Base-by-base conservation (phyloP, 2,888 invertebrate species). In the Brachypalpus laphriformis region DNA sequence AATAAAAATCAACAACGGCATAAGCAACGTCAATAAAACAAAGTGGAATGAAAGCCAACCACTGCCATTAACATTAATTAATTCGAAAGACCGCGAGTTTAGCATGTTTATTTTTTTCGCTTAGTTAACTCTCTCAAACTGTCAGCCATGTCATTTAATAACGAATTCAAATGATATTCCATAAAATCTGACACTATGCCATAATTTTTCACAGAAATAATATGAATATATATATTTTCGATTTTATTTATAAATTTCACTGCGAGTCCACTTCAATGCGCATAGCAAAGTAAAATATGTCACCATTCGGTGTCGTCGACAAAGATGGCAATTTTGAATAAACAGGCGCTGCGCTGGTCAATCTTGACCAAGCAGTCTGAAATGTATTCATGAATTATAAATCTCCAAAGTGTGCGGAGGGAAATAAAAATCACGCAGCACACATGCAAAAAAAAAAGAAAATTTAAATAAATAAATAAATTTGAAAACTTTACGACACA, bases 381-480 rank as follows among this genome's bases (percentile, higher is more conserved):
- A 61, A 54, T 54, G 40, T 42, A 61, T 54, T 61, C 61, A 68
- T 70, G 70, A 70, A 77, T 70, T 77, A 70, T 61, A 77, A 61
- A 68, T 77, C 68, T 51, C 34, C 14, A 16, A 59, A 68, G 49
- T 18, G 11, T n/a, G 1, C 34, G 42, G 18, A 45, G 28, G 1
- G 0, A 34, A 57, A 31, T 51, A 59, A 68, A 59, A 51, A 51
- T n/a, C n/a, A n/a, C n/a, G n/a, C n/a, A n/a, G n/a, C 57, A 18
- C 18, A 40, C 40, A 56, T 5, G 16, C 7, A 20, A 9, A 56
- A 76, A 68, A 31, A 4, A 4, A 25, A 25, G 5, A 25, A 66
- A 66, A 66, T 77, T 61, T 59, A 70, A 77, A 77, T 77, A 77
- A 70, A 77, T 77, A 70, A 77, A 77, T 77, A 77, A 77, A 68